phyloP scores from a whole-genome alignment of 2,113 vertebrate genomes.

The Verasper variegatus region DNA sequence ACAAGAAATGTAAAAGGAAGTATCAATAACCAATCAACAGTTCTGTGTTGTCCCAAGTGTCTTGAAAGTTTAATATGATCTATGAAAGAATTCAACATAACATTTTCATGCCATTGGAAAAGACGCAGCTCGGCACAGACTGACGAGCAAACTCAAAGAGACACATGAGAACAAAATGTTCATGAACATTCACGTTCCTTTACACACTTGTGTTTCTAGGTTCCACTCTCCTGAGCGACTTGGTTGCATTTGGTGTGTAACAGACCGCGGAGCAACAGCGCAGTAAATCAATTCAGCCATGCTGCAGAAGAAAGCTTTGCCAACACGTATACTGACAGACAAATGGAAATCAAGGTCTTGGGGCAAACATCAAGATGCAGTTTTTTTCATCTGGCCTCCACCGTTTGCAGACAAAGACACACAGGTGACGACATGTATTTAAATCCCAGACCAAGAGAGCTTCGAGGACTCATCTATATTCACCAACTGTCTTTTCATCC shows the following conservation, averaged over 20 bases:
- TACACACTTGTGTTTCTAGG: slow-evolving; percentile 7
- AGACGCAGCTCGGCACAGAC: background rate
- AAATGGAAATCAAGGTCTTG: slow-evolving; percentile 54
- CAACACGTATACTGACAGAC: slow-evolving; percentile 24
- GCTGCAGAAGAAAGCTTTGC: slow-evolving; percentile 27
- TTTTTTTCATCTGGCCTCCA: slow-evolving; percentile 34
- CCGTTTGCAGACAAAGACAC: slow-evolving; percentile 1
- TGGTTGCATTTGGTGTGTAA: slow-evolving; percentile 14
- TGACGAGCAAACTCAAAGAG: too few relatives aligned
- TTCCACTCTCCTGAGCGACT: slow-evolving; percentile 28
- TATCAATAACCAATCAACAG: background rate
- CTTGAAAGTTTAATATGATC: background rate
- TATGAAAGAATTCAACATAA: background rate
- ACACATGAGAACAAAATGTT: background rate
- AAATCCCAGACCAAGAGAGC: slow-evolving; percentile 14
- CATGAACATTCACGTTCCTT: background rate
- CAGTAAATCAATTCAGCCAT: slow-evolving; percentile 48
- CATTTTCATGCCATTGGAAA: background rate
- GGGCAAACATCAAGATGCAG: slow-evolving; percentile 37
- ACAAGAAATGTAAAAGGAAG: background rate
- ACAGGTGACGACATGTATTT: slow-evolving; percentile 7
- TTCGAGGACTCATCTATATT: slow-evolving; percentile 54
- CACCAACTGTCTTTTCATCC: slow-evolving; percentile 6
- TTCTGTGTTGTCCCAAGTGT: background rate
- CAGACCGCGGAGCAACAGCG: slow-evolving; percentile 30